Conservation (phyloP, 1,140 invertebrate genomes). For the Papilio glaucus region DNA sequence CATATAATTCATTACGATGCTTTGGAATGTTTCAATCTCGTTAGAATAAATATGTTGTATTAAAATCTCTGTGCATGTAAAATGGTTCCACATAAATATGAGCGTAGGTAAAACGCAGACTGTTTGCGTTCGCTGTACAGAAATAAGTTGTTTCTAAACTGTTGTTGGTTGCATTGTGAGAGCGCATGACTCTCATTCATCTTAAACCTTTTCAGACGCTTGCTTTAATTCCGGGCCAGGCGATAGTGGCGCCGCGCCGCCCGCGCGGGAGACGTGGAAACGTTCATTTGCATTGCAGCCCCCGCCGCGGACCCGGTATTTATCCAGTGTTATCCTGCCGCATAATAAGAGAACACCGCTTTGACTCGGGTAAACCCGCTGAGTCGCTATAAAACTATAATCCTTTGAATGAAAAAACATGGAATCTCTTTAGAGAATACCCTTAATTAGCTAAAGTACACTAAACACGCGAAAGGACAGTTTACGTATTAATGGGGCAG, state of each 20-base stretch:
- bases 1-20: neutral
- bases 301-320: conserved; percentile 61
- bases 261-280: conserved; percentile 64
- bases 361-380: conserved; percentile 58
- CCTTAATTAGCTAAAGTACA: conserved; percentile 59
- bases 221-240: conserved; percentile 72
- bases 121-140: conserved; percentile 66
- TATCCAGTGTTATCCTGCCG: conserved; percentile 71
- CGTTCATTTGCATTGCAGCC: conserved; percentile 74
- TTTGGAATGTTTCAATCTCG: neutral
- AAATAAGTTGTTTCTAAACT: conserved; percentile 76
- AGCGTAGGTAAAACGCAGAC: conserved; percentile 61
- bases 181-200: conserved; percentile 72
- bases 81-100: conserved; percentile 43
- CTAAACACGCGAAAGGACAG: conserved; percentile 42
- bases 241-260: conserved; percentile 56
- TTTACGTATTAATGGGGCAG: conserved; percentile 24
- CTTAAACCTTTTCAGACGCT: conserved; percentile 77
- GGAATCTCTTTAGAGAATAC: conserved; percentile 45
- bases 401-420: conserved; percentile 58
- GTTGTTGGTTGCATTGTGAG: conserved; percentile 78
- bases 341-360: conserved; percentile 70
- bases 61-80: neutral
- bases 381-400: conserved; percentile 65
- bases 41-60: conserved; percentile 1